Conservation (phyloP, 1,140 invertebrate genomes). For the Drosophila guanche region DNA sequence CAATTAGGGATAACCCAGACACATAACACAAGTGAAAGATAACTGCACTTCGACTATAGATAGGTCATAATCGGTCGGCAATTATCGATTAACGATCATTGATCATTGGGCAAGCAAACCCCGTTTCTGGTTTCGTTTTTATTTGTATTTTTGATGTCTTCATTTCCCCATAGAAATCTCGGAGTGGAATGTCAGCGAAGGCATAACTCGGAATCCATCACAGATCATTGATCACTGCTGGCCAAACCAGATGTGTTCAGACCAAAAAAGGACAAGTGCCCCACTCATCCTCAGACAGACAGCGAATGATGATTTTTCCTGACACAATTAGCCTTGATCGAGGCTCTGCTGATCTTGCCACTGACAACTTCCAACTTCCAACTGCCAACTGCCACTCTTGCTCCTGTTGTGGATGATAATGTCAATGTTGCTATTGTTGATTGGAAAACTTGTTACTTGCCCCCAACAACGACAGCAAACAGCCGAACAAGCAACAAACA, state of each 20-base stretch:
- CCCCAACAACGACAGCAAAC: too few species aligned
- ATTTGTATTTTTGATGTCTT: neutral
- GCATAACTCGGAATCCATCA: slow-evolving; percentile 20
- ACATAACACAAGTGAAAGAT: slow-evolving; percentile 40
- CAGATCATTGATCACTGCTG: slow-evolving; percentile 7
- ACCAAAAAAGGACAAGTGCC: neutral
- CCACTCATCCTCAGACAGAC: slow-evolving; percentile 13
- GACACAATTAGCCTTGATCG: slow-evolving; percentile 9
- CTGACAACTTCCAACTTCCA: too few species aligned
- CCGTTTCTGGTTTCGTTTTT: slow-evolving; percentile 16
- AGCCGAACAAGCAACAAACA: slow-evolving; percentile 9
- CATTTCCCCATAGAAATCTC: slow-evolving; percentile 30
- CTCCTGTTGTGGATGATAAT: too few species aligned
- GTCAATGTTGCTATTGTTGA: slow-evolving; percentile 22
- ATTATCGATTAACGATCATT: slow-evolving; percentile 8
- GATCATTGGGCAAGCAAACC: slow-evolving; percentile 14
- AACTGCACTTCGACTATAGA: slow-evolving; percentile 23
- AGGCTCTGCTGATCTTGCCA: neutral
- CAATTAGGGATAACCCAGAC: slow-evolving; percentile 42
- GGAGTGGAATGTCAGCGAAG: neutral
- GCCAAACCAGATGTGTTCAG: slow-evolving; percentile 9
- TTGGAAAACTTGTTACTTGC: slow-evolving; percentile 54
- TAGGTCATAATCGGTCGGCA: neutral
- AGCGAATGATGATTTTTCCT: slow-evolving; percentile 14
- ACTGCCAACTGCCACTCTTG: too few species aligned